phyloP scores from a whole-genome alignment of 2,888 invertebrate genomes.

The Himalopsyche tibetana region DNA sequence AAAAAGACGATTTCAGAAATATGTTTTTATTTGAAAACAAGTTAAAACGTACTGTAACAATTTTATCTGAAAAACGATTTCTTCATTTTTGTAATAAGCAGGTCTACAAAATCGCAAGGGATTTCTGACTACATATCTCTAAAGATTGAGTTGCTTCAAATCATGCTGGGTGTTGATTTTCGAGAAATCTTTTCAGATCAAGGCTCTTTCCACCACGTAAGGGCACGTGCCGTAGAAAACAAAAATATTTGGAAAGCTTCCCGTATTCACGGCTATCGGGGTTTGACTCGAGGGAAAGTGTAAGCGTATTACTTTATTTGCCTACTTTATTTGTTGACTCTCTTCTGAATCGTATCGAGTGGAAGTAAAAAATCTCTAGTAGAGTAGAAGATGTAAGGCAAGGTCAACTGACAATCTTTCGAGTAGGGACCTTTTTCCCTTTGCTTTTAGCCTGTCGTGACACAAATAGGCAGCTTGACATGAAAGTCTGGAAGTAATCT shows the following conservation, averaged over 20 bases:
- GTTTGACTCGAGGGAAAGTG: constrained; percentile 6
- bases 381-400: constrained; percentile 31
- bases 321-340: constrained; percentile 21
- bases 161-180: constrained; percentile 7
- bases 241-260: constrained; percentile 33
- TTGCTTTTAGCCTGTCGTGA: constrained; percentile 19
- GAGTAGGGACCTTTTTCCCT: neutral
- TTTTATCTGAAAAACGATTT: neutral
- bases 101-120: neutral
- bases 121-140: neutral
- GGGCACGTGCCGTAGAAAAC: constrained; percentile 32
- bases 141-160: neutral
- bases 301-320: constrained; percentile 37
- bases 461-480: constrained; percentile 8
- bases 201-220: constrained; percentile 12
- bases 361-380: constrained; percentile 6
- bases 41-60: neutral
- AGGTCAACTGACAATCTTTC: constrained; percentile 29
- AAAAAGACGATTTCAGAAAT: no score
- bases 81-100: neutral
- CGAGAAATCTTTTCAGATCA: neutral
- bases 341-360: constrained; percentile 12
- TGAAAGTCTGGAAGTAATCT: neutral
- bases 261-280: neutral
- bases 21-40: no score